phyloP scores from a whole-genome alignment of 2,797 vertebrate species.

The Crocodylus rhombifer region DNA sequence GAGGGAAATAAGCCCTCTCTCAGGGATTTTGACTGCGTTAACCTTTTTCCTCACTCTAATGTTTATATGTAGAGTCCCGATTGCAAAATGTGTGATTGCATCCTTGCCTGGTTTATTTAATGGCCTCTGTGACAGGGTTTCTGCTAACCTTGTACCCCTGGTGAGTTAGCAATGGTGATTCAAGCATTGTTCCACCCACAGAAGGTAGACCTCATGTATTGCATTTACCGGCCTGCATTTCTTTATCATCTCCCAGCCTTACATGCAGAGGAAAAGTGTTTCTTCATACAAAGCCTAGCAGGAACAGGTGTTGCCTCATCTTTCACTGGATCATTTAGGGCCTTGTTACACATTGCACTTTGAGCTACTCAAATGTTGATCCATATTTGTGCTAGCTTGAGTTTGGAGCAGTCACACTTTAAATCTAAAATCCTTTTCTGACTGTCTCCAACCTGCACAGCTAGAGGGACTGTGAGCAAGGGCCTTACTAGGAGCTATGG shows the following conservation, averaged over 20 bases:
- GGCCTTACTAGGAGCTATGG: too few relatives aligned
- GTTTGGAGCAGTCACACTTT: too few relatives aligned
- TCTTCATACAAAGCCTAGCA: not conserved
- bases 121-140: fast-evolving
- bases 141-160: not conserved
- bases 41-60: not conserved
- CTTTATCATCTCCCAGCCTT: not conserved
- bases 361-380: too few relatives aligned
- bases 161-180: too few relatives aligned
- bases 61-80: not conserved
- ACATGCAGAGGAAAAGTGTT: not conserved
- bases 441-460: not conserved
- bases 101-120: fast-evolving
- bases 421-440: too few relatives aligned
- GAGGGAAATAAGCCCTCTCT: not conserved
- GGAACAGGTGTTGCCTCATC: not conserved
- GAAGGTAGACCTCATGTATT: not conserved
- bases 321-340: not conserved
- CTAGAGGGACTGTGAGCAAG: too few relatives aligned
- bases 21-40: not conserved
- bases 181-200: not conserved
- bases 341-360: too few relatives aligned
- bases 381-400: too few relatives aligned
- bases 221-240: not conserved
- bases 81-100: not conserved